A percentile compares a stretch with the other conserved stretches of the same genome.
Conservation (phyloP, 1,140 invertebrate species). For the Melipona quadrifasciata region DNA sequence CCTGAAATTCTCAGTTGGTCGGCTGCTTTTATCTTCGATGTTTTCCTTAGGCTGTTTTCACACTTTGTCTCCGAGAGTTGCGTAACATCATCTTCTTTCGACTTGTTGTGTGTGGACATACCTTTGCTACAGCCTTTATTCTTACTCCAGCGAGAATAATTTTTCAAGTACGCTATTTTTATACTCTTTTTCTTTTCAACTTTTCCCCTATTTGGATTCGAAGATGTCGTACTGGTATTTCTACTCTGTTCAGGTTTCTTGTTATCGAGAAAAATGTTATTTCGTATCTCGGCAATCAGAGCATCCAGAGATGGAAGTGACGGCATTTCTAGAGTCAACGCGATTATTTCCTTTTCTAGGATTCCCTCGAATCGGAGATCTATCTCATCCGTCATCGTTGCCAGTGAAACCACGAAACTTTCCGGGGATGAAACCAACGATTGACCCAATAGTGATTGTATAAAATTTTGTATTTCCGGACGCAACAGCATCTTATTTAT, state of each 20-base stretch:
- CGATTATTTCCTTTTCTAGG: conserved; percentile 53
- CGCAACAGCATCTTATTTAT: conserved; percentile 26
- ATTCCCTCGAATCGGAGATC: conserved; percentile 45
- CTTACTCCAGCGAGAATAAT: not conserved
- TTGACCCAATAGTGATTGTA: conserved; percentile 14
- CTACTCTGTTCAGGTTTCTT: not conserved
- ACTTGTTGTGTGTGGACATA: not conserved
- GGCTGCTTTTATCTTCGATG: conserved; percentile 7
- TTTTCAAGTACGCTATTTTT: not conserved
- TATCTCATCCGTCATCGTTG: conserved; percentile 47
- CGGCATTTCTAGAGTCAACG: conserved; percentile 53
- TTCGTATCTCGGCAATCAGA: conserved; percentile 53
- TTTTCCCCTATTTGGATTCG: not conserved
- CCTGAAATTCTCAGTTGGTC: conserved; percentile 25
- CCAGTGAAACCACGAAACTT: conserved; percentile 42
- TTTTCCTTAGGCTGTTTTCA: not conserved
- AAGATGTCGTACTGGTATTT: not conserved
- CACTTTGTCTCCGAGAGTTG: not conserved
- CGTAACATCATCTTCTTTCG: not conserved
- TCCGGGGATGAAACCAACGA: conserved; percentile 30
- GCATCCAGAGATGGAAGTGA: conserved; percentile 18
- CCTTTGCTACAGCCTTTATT: not conserved
- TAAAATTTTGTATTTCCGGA: not conserved
- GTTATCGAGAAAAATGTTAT: conserved; percentile 42
- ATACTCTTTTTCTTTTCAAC: not conserved